Conservation (phyloP, 1,140 invertebrate genomes). For the Bombus difficillimus region DNA sequence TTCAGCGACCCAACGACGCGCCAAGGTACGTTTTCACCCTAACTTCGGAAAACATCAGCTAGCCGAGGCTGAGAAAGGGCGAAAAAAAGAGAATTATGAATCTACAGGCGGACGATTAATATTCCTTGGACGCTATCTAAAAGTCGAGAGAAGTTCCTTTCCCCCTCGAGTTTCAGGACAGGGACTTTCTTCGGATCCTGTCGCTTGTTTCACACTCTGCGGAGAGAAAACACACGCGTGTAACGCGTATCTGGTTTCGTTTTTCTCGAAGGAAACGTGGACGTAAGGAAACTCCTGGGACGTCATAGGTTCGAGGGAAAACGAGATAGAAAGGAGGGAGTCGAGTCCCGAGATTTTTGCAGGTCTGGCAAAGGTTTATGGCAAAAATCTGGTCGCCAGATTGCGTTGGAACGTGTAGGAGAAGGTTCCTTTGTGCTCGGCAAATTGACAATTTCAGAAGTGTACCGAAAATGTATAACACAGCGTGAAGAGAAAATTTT, state of each 20-base stretch:
- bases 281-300: neutral
- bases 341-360: constrained; percentile 17
- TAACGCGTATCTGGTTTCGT: neutral
- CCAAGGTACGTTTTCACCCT: neutral
- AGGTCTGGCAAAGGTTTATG: neutral
- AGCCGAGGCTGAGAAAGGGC: neutral
- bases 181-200: neutral
- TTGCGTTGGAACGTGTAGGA: neutral
- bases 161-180: neutral
- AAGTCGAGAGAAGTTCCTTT: neutral
- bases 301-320: neutral
- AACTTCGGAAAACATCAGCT: constrained; percentile 15
- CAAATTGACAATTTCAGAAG: no score
- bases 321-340: neutral
- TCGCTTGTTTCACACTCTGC: constrained; percentile 10
- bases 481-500: no score
- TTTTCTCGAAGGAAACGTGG: neutral
- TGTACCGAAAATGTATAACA: no score
- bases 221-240: neutral
- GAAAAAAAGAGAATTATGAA: constrained; percentile 15
- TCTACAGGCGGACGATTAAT: constrained; percentile 18
- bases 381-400: constrained; percentile 33
- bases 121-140: neutral
- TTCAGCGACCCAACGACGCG: neutral
- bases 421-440: neutral